These are phyloP conservation scores for Dolichallabes microphthalmus DNA, from an alignment of 2,113 vertebrate genomes.

Conservation along the genomic window DNA sequence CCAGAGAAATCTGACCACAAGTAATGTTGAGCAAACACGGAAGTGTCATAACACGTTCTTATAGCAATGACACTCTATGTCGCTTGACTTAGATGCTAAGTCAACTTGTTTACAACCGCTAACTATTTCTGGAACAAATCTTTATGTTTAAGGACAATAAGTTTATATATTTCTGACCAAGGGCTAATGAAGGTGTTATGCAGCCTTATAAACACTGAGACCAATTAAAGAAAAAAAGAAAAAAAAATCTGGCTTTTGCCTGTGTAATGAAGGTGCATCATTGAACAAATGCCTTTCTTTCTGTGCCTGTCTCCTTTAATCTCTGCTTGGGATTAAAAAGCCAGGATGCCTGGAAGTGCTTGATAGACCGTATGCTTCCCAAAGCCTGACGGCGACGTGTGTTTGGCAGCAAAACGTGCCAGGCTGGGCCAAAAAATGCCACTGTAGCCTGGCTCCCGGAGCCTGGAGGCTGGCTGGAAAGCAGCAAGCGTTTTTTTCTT, in stretches of 20 bases:
- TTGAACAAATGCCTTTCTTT: conserved; percentile 21
- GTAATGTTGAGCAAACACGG: no score
- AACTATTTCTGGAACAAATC: background rate
- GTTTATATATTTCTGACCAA: background rate
- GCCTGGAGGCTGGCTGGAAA: conserved; percentile 29
- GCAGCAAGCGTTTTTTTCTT: background rate
- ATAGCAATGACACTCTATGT: background rate
- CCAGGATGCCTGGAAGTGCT: conserved; percentile 48
- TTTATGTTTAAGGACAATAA: background rate
- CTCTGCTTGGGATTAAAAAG: conserved; percentile 49
- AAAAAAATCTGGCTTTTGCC: background rate
- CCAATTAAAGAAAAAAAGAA: background rate
- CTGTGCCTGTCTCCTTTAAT: conserved; percentile 28
- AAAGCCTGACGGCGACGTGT: conserved; percentile 54
- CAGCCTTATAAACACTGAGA: background rate
- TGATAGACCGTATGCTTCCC: conserved; percentile 53
- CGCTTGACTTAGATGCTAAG: background rate
- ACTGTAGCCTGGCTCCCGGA: conserved; percentile 39
- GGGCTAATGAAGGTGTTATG: background rate
- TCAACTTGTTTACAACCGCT: background rate
- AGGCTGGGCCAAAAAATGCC: conserved; percentile 39
- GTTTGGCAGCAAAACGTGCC: conserved; percentile 46
- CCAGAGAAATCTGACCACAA: background rate
- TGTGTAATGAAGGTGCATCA: background rate
- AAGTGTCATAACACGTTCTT: background rate